phyloP scores from a whole-genome alignment of 1,140 invertebrate genomes.

The Drosophila melanica region DNA sequence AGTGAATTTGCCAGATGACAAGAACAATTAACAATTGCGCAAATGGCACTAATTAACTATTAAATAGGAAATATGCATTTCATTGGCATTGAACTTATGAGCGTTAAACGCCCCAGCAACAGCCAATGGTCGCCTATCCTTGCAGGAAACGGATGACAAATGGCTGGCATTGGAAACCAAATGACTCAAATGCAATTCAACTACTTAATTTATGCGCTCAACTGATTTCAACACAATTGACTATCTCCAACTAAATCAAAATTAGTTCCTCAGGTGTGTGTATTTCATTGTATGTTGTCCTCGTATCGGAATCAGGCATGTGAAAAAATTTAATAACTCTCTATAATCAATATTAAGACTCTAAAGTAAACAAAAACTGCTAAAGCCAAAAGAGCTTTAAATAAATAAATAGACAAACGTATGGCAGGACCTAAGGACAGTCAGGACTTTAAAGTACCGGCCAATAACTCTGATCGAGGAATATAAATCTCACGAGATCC shows the following conservation, averaged over 20 bases:
- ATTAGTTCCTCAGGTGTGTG: slow-evolving; percentile 1
- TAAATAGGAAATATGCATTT: slow-evolving; percentile 42
- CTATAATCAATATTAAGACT: no score
- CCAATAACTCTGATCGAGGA: no score
- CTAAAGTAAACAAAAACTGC: no score
- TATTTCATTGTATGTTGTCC: no score
- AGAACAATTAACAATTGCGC: slow-evolving; percentile 69
- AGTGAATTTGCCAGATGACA: slow-evolving; percentile 66
- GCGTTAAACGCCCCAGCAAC: not conserved
- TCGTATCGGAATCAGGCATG: no score
- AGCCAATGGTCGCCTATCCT: slow-evolving; percentile 5
- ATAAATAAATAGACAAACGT: no score
- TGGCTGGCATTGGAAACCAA: slow-evolving; percentile 6
- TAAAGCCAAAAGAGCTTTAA: no score
- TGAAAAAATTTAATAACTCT: no score
- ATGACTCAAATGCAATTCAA: slow-evolving; percentile 6
- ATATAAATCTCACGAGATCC: no score
- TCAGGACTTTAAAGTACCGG: no score
- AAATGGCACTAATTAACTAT: slow-evolving; percentile 78
- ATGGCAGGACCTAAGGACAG: no score
- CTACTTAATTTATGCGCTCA: slow-evolving; percentile 5
- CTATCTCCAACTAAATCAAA: slow-evolving; percentile 2
- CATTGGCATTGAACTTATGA: slow-evolving; percentile 25
- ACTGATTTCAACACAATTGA: not conserved
- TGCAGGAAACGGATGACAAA: slow-evolving; percentile 17